These are phyloP conservation scores for Sapayoa aenigma DNA, from an alignment of 2,113 vertebrate species.

Conservation along the genomic window DNA sequence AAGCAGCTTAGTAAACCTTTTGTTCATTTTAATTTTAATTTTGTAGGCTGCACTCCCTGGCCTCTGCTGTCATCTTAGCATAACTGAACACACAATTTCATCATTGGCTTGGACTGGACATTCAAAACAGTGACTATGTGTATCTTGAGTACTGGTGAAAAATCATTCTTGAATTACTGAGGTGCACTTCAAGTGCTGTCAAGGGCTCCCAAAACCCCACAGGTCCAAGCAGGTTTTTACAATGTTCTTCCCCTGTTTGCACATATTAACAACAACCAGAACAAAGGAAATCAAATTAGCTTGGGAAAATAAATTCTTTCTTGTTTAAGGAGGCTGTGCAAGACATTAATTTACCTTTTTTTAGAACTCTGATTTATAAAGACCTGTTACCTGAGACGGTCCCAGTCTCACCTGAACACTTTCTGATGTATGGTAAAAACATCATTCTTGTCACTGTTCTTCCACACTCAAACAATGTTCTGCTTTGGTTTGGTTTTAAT, in stretches of 20 bases:
- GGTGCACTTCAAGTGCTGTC: background rate
- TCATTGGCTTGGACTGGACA: background rate
- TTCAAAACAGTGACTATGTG: background rate
- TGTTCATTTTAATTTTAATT: background rate
- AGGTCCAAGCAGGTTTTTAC: background rate
- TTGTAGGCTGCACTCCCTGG: background rate
- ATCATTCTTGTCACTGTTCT: background rate
- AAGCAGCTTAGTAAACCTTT: background rate
- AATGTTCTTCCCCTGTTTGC: background rate
- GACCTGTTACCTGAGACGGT: rapidly evolving
- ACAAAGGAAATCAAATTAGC: background rate
- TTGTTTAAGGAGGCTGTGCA: background rate
- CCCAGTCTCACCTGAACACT: background rate
- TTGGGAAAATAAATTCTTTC: background rate
- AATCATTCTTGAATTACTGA: background rate
- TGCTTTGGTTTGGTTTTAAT: background rate
- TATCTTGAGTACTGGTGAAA: background rate
- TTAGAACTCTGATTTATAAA: background rate
- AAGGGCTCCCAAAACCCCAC: background rate
- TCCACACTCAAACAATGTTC: background rate
- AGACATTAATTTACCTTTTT: background rate
- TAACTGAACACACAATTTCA: background rate
- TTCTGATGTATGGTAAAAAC: background rate
- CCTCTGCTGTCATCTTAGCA: background rate
- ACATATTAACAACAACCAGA: background rate